A percentile compares a stretch with the other conserved stretches of the same genome.
phyloP scores from a whole-genome alignment of 2,797 vertebrate species.

The Labeo calbasu region DNA sequence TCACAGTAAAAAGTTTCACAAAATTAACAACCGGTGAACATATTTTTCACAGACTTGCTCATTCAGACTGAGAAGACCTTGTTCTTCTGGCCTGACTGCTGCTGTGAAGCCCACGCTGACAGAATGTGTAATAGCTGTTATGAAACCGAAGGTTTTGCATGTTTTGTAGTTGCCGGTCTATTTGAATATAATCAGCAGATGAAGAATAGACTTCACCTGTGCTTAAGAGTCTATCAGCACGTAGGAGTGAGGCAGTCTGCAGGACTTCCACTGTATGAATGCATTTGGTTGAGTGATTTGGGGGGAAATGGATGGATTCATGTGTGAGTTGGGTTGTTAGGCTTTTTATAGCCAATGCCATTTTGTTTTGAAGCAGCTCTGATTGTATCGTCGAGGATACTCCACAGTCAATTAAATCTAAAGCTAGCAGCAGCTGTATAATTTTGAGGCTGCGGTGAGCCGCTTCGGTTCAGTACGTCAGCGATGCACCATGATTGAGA shows the following conservation, averaged over 20 bases:
- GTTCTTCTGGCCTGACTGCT: background rate
- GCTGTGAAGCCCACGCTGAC: slow-evolving; percentile 1
- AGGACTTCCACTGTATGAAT: background rate
- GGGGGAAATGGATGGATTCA: background rate
- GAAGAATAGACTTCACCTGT: slow-evolving; percentile 7
- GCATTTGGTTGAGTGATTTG: background rate
- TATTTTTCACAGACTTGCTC: background rate
- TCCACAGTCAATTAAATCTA: background rate
- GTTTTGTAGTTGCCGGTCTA: slow-evolving; percentile 48
- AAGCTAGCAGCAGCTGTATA: background rate
- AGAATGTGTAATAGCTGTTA: slow-evolving; percentile 31
- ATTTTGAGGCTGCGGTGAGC: background rate
- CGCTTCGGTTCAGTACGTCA: background rate
- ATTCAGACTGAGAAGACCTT: background rate
- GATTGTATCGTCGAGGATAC: slow-evolving; percentile 25
- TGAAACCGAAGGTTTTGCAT: slow-evolving; percentile 52
- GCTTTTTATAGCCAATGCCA: slow-evolving; percentile 66
- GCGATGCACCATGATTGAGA: background rate
- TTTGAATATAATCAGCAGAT: slow-evolving; percentile 51
- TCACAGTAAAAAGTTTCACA: background rate
- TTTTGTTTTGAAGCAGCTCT: slow-evolving; percentile 63
- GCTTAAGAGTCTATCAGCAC: background rate
- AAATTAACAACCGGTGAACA: background rate
- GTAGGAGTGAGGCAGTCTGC: background rate
- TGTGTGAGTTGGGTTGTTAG: slow-evolving; percentile 18